Percentiles rank a stretch among this genome's conserved stretches.
Evolutionary conservation across 2,797 vertebrate genomes (phyloP).

Genomic region (Phoebastria nigripes): DNA sequence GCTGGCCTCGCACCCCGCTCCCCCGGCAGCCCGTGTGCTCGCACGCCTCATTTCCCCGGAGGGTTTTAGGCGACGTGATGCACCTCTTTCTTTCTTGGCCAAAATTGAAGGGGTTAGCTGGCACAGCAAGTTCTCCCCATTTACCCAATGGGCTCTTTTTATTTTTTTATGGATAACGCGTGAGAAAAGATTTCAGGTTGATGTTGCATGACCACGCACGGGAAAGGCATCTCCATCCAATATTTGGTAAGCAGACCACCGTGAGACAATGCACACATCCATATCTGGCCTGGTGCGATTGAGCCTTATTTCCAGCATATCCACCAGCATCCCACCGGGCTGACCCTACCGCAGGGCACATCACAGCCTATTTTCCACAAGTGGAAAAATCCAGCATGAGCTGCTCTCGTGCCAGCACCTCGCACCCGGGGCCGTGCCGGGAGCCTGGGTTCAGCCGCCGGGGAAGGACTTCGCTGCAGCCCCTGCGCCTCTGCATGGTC

Average conservation of each 20-base stretch:
- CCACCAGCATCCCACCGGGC: not conserved
- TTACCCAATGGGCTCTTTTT: not conserved
- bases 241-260: not conserved
- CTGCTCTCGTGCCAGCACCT: not conserved
- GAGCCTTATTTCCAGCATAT: not conserved
- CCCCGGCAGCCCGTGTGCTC: not conserved
- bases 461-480: not conserved
- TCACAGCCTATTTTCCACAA: rapidly evolving
- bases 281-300: rapidly evolving
- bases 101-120: not conserved
- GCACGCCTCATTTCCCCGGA: not conserved
- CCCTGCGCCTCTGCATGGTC: not conserved
- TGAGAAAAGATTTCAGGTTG: not conserved
- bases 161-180: not conserved
- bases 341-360: not conserved
- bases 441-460: rapidly evolving
- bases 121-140: not conserved
- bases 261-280: not conserved
- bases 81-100: not conserved
- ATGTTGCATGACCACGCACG: not conserved
- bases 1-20: not conserved
- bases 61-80: not conserved
- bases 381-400: not conserved
- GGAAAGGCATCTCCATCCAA: not conserved
- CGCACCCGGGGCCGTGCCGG: rapidly evolving